Conservation (phyloP, 2,888 invertebrate genomes). For the Melanostoma mellinum region DNA sequence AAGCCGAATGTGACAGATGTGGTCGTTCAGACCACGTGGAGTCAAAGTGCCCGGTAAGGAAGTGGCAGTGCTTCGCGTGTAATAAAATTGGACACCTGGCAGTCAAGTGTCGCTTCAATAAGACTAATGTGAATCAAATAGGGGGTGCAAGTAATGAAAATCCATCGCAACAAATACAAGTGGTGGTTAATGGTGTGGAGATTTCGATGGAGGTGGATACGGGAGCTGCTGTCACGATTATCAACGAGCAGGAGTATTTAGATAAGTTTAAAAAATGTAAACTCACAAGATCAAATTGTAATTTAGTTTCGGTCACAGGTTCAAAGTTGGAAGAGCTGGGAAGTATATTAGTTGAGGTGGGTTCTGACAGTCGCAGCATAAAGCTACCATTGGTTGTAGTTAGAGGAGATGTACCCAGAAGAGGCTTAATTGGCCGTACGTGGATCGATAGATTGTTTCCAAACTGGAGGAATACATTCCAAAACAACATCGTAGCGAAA, state of each 20-base stretch:
- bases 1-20: too few relatives aligned
- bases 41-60: background rate
- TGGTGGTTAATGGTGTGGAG: constrained; percentile 5
- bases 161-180: background rate
- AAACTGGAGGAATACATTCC: constrained; percentile 17
- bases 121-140: constrained; percentile 1
- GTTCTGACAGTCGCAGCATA: constrained; percentile 5
- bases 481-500: background rate
- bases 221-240: background rate
- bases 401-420: constrained; percentile 3
- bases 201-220: background rate
- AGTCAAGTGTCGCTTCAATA: background rate
- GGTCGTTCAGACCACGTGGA: too few relatives aligned
- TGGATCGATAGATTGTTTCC: background rate
- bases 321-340: background rate
- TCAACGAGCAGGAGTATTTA: background rate
- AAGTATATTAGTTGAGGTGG: background rate
- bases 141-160: constrained; percentile 3
- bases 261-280: constrained; percentile 13
- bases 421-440: background rate
- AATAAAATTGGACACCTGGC: too few relatives aligned
- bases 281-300: background rate
- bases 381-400: constrained; percentile 17
- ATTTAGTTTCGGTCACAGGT: constrained; percentile 15
- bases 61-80: too few relatives aligned